Base-by-base conservation (phyloP, 2,113 vertebrate species). In the Gasterosteus aculeatus region DNA sequence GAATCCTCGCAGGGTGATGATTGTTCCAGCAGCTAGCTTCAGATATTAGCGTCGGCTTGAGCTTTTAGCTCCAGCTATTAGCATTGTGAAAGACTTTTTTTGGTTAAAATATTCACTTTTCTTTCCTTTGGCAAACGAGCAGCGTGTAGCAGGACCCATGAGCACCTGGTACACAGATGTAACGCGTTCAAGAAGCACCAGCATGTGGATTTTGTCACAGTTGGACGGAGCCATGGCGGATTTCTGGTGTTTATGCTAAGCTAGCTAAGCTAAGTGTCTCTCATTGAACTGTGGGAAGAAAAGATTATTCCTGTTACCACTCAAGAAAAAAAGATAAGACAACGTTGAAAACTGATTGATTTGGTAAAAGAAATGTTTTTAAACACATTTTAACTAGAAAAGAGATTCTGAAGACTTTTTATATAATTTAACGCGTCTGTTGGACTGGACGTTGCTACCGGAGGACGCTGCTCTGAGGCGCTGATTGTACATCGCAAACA, bases 401-500 rank as follows among this genome's bases (percentile, higher is more conserved):
- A 3, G 2, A 2, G 3, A 2, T 33, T 38, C 35, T 5, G 35
- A 38, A 26, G 35, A 38, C 35, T 1, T 38, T 38, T 38, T 7
- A 38, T 7, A 38, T 38, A 38, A 38, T 38, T 38, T 38, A 38
- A 38, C 7, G 35, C 35, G 35, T 38, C 1, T 38, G 35, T 38
- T 38, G 22, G 22, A 26, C 35, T 38, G 35, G 35, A 38, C 35
- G 3, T 35, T 35, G 33, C 33, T 18, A 11, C 0, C 19, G 29
- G 15, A 49, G 18, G 19, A 31, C 3, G 5, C 33, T n/a, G 79
- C 14, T 8, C 68, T 16, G 66, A 22, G 60, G 38, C 58, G 72
- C 41, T 87, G 91, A 92, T 92, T 92, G 91, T 92, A 86, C 78
- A 42, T 81, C 84, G 91, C 91, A 88, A 83, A 68, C 75, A 78